Evolutionary conservation across 2,888 invertebrate species (phyloP).

Genomic region (Arrhopalites spinosus): DNA sequence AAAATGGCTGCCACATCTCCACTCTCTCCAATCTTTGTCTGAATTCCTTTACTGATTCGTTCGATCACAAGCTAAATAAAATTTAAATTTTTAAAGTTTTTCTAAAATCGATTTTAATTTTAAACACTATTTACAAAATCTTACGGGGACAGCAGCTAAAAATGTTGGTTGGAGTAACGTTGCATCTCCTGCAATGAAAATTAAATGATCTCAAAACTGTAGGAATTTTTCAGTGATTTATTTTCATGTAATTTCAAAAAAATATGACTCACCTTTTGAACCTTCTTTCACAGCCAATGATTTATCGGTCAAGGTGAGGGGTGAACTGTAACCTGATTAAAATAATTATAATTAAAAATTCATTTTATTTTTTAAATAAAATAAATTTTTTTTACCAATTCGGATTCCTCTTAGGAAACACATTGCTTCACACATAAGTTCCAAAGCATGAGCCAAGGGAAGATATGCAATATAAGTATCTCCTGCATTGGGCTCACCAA

Average conservation of each 20-base stretch:
- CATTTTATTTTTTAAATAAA: too few relatives aligned
- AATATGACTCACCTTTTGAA: too few relatives aligned
- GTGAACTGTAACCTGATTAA: constrained; percentile 95
- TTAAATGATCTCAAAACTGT: too few relatives aligned
- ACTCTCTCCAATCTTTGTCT: constrained; percentile 86
- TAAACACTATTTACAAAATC: constrained; percentile 56
- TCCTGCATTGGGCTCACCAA: too few relatives aligned
- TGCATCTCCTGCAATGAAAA: too few relatives aligned
- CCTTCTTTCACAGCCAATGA: constrained; percentile 96
- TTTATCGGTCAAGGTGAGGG: constrained; percentile 87
- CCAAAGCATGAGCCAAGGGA: constrained; percentile 95
- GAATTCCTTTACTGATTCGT: constrained; percentile 94
- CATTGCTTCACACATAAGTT: constrained; percentile 67
- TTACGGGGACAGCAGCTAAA: constrained; percentile 93
- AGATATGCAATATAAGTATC: constrained; percentile 83
- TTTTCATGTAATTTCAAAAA: too few relatives aligned
- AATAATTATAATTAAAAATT: too few relatives aligned
- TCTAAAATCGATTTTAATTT: neutral
- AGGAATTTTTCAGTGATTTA: too few relatives aligned
- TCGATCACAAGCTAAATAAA: constrained; percentile 90
- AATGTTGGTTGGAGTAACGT: constrained; percentile 88
- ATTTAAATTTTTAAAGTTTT: too few relatives aligned
- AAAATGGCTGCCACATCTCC: constrained; percentile 78
- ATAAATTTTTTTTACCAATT: too few relatives aligned
- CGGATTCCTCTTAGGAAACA: constrained; percentile 54